A percentile compares a stretch with the other conserved stretches of the same genome.
Evolutionary conservation across 2,888 invertebrate species (phyloP).

Genomic region (Isoperla grammatica): DNA sequence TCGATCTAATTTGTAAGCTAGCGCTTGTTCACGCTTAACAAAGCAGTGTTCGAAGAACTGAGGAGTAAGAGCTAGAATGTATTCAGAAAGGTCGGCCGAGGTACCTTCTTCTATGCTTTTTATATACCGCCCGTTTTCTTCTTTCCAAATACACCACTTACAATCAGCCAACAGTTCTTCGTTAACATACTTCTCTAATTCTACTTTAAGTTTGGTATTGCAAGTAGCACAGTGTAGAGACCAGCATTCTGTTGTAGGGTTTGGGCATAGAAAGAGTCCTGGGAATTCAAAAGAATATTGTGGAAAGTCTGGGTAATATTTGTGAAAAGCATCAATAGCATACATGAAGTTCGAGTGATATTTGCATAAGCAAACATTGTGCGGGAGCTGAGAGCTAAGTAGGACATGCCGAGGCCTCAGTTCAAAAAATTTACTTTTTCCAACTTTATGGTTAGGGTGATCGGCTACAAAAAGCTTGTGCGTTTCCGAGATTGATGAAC

Average conservation of each 20-base stretch:
- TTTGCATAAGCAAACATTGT: slow-evolving; percentile 23
- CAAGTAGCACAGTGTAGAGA: background rate
- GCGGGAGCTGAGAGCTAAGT: slow-evolving; percentile 14
- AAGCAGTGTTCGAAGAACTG: slow-evolving; percentile 6
- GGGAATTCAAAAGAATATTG: slow-evolving; percentile 6
- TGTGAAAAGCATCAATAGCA: background rate
- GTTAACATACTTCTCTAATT: background rate
- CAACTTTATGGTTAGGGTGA: background rate
- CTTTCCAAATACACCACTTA: background rate
- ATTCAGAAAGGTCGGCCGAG: background rate
- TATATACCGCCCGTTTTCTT: background rate
- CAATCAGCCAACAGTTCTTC: background rate
- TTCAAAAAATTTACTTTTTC: slow-evolving; percentile 20
- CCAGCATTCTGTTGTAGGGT: background rate
- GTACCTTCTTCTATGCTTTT: background rate
- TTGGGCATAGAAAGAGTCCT: background rate
- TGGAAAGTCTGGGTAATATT: background rate
- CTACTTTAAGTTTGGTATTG: background rate
- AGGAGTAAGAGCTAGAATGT: background rate
- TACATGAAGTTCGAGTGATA: slow-evolving; percentile 21
- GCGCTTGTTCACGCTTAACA: slow-evolving; percentile 1
- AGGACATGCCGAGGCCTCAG: slow-evolving; percentile 14
- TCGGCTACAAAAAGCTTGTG: background rate
- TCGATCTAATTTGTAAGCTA: background rate
- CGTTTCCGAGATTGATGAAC: background rate